A percentile compares a stretch with the other conserved stretches of the same genome.
Evolutionary conservation across 2,797 vertebrate species (phyloP).

Genomic region (Epinephelus coioides): DNA sequence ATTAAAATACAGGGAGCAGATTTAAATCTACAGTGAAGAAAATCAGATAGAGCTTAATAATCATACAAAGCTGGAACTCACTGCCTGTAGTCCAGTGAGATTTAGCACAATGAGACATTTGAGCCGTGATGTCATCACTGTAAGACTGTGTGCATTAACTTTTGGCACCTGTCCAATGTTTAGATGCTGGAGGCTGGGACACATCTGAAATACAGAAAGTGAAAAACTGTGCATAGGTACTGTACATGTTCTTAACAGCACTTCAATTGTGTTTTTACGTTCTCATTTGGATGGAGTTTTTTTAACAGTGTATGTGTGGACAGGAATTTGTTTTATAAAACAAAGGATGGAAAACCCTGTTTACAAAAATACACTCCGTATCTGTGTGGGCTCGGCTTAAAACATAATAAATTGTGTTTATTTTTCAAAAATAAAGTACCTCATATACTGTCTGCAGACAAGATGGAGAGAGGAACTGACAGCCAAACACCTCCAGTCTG

Average conservation of each 20-base stretch:
- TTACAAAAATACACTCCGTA: too few species aligned
- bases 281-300: too few species aligned
- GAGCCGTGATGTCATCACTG: conserved; percentile 73
- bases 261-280: too few species aligned
- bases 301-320: too few species aligned
- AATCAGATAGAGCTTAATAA: neutral
- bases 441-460: conserved; percentile 65
- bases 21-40: neutral
- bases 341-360: neutral
- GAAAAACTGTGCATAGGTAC: neutral
- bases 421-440: conserved; percentile 53
- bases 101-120: conserved; percentile 75
- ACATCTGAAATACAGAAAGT: conserved; percentile 40
- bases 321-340: too few species aligned
- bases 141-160: conserved; percentile 63
- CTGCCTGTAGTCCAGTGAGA: conserved; percentile 73
- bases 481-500: conserved; percentile 83
- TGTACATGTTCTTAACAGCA: neutral
- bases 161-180: conserved; percentile 78
- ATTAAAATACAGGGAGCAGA: neutral
- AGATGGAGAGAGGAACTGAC: conserved; percentile 70
- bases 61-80: conserved; percentile 35
- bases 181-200: conserved; percentile 64
- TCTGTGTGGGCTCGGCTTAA: neutral
- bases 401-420: neutral